Evolutionary conservation across 2,888 invertebrate genomes (phyloP).

Genomic region (Orthonevra nobilis): DNA sequence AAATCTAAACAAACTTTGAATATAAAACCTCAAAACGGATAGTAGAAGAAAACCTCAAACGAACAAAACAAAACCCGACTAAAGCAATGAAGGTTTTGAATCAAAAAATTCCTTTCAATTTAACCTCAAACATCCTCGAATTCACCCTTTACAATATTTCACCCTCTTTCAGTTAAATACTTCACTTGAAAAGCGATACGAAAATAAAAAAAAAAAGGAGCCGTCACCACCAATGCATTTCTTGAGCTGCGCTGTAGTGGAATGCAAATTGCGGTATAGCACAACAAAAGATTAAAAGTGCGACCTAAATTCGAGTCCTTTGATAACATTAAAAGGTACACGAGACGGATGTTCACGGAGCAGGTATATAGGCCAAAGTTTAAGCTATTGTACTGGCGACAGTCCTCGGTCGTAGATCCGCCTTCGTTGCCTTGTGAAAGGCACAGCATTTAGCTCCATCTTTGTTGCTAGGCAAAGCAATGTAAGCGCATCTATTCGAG

Average conservation of each 20-base stretch:
- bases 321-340: constrained; percentile 21
- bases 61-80: too few relatives aligned
- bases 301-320: constrained; percentile 21
- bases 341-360: background rate
- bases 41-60: too few relatives aligned
- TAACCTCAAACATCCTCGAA: constrained; percentile 22
- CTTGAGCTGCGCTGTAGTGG: background rate
- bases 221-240: background rate
- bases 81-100: constrained; percentile 26
- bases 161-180: constrained; percentile 3
- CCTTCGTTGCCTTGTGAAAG: background rate
- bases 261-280: background rate
- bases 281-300: constrained; percentile 11
- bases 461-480: too few relatives aligned
- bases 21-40: too few relatives aligned
- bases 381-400: constrained; percentile 14
- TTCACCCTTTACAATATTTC: background rate
- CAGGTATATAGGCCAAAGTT: background rate
- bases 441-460: background rate
- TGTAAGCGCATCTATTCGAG: background rate
- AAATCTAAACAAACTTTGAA: too few relatives aligned
- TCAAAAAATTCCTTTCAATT: constrained; percentile 34
- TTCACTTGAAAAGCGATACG: constrained; percentile 23
- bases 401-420: background rate
- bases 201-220: constrained; percentile 5